These are phyloP conservation scores for Drosophila virilis DNA, from an alignment of 1,140 invertebrate genomes.

Conservation along the genomic window DNA sequence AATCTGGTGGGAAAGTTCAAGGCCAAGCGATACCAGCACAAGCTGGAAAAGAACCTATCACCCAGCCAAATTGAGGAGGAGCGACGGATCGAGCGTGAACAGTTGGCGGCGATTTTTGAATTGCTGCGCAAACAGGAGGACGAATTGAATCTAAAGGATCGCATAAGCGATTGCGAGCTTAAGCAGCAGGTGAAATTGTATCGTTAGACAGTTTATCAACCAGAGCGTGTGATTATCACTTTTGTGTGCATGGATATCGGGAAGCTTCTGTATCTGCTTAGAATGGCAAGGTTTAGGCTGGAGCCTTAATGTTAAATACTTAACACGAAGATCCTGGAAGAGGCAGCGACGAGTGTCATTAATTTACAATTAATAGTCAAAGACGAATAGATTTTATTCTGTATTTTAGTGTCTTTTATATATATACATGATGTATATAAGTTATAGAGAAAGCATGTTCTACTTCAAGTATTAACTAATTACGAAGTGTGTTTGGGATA, in stretches of 20 bases:
- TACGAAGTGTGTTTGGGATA: neutral
- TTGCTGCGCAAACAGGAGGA: slow-evolving; percentile 74
- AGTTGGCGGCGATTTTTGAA: slow-evolving; percentile 77
- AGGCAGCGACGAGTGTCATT: slow-evolving; percentile 13
- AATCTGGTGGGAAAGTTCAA: slow-evolving; percentile 74
- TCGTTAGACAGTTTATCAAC: slow-evolving; percentile 39
- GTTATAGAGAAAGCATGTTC: slow-evolving; percentile 6
- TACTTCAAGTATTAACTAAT: slow-evolving; percentile 30
- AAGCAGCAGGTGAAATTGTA: slow-evolving; percentile 75
- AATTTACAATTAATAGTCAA: neutral
- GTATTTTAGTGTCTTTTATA: slow-evolving; percentile 1
- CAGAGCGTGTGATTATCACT: slow-evolving; percentile 28
- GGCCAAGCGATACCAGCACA: slow-evolving; percentile 65
- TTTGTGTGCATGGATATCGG: neutral
- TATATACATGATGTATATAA: slow-evolving; percentile 22
- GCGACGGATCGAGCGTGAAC: slow-evolving; percentile 74
- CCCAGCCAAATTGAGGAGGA: slow-evolving; percentile 72
- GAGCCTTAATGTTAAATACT: neutral
- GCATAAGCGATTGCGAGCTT: slow-evolving; percentile 73
- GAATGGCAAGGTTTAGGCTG: neutral
- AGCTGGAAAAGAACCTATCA: slow-evolving; percentile 66
- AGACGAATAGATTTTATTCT: slow-evolving; percentile 17
- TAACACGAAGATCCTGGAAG: neutral
- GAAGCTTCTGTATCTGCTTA: neutral
- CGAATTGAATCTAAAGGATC: slow-evolving; percentile 76